Evolutionary conservation across 2,113 vertebrate genomes (phyloP), one percentile per base, ranked within the genome.

Genomic region (Phycodurus eques): DNA sequence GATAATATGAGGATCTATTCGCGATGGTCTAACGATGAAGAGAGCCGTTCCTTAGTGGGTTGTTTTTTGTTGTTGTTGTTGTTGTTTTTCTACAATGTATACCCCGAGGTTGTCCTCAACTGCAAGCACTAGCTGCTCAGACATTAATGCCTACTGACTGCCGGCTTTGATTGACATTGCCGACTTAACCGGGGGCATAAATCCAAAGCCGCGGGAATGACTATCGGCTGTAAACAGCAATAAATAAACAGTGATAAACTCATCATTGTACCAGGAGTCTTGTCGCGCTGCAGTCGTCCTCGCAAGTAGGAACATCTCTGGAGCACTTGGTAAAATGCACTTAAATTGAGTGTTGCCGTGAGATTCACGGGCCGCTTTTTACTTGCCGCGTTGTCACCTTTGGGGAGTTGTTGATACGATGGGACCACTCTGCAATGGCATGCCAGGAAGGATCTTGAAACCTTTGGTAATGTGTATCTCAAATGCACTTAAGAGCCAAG

Each of bases 141-240:
- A 68, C 71, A 67, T 79, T 73, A 59, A 83, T 67, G 77, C 77
- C 74, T n/a, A 51, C 65, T 42, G 79, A 79, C 69, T 71, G 72
- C 49, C 76, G 73, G 84, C 79, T 80, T 80, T 88, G 87, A 91
- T 78, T 87, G 90, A 89, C 85, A 84, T 49, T 60, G 72, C 22
- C n/a, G 63, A 85, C 72, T 87, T 82, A 75, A 77, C 74, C 54
- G 60, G 49, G 74, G 59, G 68, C 66, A 63, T 80, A 83, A 88
- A 88, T 88, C 86, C 78, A 80, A 82, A 88, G 68, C 77, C 73
- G 47, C 59, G 4, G 71, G 76, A 78, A 83, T 71, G 80, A 83
- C 81, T 75, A 77, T 72, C 67, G 74, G 70, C 80, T 67, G 82
- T 84, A 85, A 86, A 88, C 77, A 87, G 78, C 77, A 84, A 82